These are phyloP conservation scores for Actinia equina DNA, from an alignment of 64 coral and sea anemone genomes.

Conservation along the genomic window DNA sequence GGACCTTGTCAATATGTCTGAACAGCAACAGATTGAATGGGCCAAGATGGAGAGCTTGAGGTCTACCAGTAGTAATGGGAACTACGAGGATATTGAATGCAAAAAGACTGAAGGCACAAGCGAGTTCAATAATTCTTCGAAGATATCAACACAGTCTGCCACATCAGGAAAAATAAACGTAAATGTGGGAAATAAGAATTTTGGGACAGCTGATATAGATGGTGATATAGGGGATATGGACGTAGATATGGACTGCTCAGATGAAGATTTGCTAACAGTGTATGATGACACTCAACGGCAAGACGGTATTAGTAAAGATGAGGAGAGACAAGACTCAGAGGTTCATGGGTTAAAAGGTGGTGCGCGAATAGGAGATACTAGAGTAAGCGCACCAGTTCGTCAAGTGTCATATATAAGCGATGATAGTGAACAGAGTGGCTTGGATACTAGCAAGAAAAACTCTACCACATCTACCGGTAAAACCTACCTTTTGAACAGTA, in stretches of 20 bases:
- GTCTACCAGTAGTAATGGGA: not conserved
- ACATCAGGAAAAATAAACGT: not conserved
- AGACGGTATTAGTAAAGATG: not conserved
- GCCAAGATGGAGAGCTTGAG: conserved; percentile 39
- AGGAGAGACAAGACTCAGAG: not conserved
- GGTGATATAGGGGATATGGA: not conserved
- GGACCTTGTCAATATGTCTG: not conserved
- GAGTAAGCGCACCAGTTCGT: not conserved
- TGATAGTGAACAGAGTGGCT: not conserved
- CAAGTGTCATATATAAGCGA: not conserved
- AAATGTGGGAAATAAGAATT: not conserved
- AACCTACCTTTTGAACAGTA: not conserved
- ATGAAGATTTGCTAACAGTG: conserved; percentile 7
- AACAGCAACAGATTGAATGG: conserved; percentile 57
- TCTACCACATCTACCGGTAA: not conserved
- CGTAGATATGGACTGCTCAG: conserved; percentile 16
- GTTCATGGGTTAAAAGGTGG: not conserved
- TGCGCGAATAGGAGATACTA: not conserved
- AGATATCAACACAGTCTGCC: not conserved
- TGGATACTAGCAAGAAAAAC: not conserved
- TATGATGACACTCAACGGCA: not conserved
- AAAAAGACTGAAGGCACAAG: not conserved
- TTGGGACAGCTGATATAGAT: not conserved
- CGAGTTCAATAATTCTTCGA: not conserved
- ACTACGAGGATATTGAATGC: not conserved